Percentiles rank a stretch among this genome's conserved stretches.
Conservation (phyloP, 2,888 invertebrate species). For the Liposcelis brunnea region DNA sequence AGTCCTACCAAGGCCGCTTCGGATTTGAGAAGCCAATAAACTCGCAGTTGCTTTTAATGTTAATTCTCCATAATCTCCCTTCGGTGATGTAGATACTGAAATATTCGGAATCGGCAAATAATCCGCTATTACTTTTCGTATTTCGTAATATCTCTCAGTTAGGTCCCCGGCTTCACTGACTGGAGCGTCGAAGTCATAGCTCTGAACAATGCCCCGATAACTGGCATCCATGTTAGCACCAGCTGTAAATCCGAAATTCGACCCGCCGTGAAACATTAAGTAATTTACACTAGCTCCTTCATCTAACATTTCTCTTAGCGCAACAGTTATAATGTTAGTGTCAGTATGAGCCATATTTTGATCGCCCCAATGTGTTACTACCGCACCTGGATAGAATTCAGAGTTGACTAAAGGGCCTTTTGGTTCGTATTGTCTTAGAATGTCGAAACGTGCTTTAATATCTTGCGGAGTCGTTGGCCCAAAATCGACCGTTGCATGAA, state of each 20-base stretch:
- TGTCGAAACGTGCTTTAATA: conserved; percentile 24
- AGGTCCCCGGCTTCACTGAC: conserved; percentile 78
- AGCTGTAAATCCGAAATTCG: conserved; percentile 56
- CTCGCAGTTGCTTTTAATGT: conserved; percentile 15
- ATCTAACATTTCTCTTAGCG: conserved; percentile 37
- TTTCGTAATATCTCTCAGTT: conserved; percentile 59
- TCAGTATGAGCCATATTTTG: conserved; percentile 38
- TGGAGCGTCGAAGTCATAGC: conserved; percentile 87
- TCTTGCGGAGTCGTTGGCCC: conserved; percentile 35
- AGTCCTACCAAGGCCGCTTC: conserved; percentile 27
- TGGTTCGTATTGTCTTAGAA: conserved; percentile 27
- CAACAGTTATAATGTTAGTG: conserved; percentile 31
- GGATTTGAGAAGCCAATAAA: conserved; percentile 13
- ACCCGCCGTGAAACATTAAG: conserved; percentile 86
- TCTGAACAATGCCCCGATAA: conserved; percentile 55
- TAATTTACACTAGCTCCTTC: conserved; percentile 52
- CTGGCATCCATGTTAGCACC: conserved; percentile 20
- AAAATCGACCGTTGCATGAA: conserved; percentile 63
- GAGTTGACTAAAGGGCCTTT: conserved; percentile 75
- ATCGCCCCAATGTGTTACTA: conserved; percentile 81
- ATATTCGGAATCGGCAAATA: background rate
- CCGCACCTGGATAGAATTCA: conserved; percentile 85
- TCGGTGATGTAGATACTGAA: too few species aligned
- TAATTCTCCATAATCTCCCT: background rate
- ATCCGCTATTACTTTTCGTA: conserved; percentile 38